Base-by-base conservation (phyloP, 1,140 invertebrate genomes). In the Campoletis sonorensis region DNA sequence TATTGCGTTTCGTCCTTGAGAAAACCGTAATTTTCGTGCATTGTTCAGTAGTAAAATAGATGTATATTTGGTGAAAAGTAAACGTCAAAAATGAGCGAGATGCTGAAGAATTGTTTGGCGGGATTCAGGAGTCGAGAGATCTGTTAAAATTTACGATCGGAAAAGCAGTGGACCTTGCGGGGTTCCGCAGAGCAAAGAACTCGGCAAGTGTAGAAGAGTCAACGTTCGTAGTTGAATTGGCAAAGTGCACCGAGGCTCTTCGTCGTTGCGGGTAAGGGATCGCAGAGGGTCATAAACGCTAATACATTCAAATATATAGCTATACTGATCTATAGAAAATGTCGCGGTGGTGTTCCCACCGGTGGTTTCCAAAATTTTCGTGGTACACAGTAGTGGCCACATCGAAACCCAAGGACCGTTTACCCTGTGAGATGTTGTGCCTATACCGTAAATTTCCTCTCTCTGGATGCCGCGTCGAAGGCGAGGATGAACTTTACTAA, bases 141-240 rank as follows among this genome's bases (percentile, higher is more conserved):
- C 81, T 81, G 78, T 61, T 26, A 13, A 87, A 87, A 88, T 88
- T 88, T 88, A 87, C 45, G 84, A 82, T 82, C 51, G 21, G n/a
- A 27, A 26, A 64, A 30, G 51, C 16, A 4, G 30, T 61, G 30
- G 61, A 37, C 73, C 37, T 77, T 77, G 73, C 73, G 73, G 73
- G 73, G 73, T 77, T 61, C 73, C 73, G 51, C 73, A 77, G 37
- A 18, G 40, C 5, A 77, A 77, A 26, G 23, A 64, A 23, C 27
- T 64, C 11, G 23, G 54, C 54, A 61, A 61, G 54, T 30, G 13
- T 11, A 79, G 67, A 21, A 15, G 11, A 80, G 70, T 76, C 26
- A 49, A 80, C 7, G 61, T 80, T 86, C 70, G 1, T 13, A 26
- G 23, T 64, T 26, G 84, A 86, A 87, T 87, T 79, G 82, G 84